Evolutionary conservation across 2,113 vertebrate genomes (phyloP), one percentile per base, ranked within the genome.

Genomic region (Thamnaconus septentrionalis): DNA sequence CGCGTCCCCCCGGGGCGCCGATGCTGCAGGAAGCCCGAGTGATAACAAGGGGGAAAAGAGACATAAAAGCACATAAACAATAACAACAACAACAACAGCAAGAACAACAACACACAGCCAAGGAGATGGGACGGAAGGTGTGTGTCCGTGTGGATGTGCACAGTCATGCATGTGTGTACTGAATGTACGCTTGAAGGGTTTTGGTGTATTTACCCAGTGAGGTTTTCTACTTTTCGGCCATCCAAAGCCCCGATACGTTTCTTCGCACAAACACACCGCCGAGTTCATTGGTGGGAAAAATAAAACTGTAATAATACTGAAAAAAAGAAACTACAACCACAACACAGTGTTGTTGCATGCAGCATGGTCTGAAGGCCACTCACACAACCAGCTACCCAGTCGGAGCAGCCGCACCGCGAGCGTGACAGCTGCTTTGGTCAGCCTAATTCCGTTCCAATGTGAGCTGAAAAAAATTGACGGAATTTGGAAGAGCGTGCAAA

Each of bases 21-120:
- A 68, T 39, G 39, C 74, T 76, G 79, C 74, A 70, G 75, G 87
- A 81, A 85, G 76, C 85, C 84, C 80, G 69, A 64, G 82, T 84
- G 86, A 87, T 80, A 87, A 88, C 72, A 78, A 81, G 66, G 63
- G 59, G 40, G 18, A 31, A 31, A 31, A 65, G 69, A 79, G 76
- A 85, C 85, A 87, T 87, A 85, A 87, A 89, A 87, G 87, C 79
- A 79, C 79, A 85, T 81, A 82, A 83, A 85, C 81, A 31, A 31
- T 31, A 31, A 31, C 18, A 31, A 31, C 18, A 31, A 31, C 18
- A 31, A 2, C 18, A 2, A 31, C 18, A 31, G 18, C 18, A 31
- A 31, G 1, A 31, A 31, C 18, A 31, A 31, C 18, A 85, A 81
- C 69, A 75, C 59, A 75, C 81, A 73, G 53, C 5, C 52, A 8